Evolutionary conservation across 2,888 invertebrate species (phyloP), one percentile per base, ranked within the genome.

Genomic region (Ectobius pallidus): DNA sequence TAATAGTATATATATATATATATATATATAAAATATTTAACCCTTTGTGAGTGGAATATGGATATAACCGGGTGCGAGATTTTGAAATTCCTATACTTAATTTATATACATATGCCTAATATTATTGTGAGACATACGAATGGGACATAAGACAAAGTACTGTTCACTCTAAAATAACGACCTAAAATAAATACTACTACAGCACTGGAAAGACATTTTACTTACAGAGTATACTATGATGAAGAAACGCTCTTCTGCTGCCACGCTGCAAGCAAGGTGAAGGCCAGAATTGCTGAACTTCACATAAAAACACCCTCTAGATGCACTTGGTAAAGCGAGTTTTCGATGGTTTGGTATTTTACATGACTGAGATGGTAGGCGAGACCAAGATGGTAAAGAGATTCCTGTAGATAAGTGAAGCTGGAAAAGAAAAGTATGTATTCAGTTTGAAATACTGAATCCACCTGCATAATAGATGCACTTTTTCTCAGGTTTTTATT

Each of bases 291-390:
- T 81, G 76, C 86, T 87, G 77, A 87, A 87, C 69, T 83, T 82
- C 4, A 86, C 75, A 42, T 81, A 81, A 75, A 86, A 84, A 73
- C 85, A 85, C 39, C 87, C 87, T 73, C 84, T 84, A 16, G 84
- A 82, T 67, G 82, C 82, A 1, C 80, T 80, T 44, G 84, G 83
- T 3, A 86, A 81, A 65, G 83, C 80, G 1, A 81, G 79, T 3
- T 81, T 72, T 16, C 80, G 78, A 71, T 82, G 83, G 78, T 89
- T 90, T 0, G 90, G 90, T 61, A 91, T 83, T 81, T 89, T 87
- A 78, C 89, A 90, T 30, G 85, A 83, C 78, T 89, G 88, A 1
- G 86, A 86, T 0, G 85, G 83, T 30, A 87, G 78, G 34, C 88
- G 82, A 1, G 83, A 82, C 88, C 89, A 89, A 34, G 16, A 9